These are phyloP conservation scores for Nephotettix cincticeps DNA, from an alignment of 1,140 invertebrate genomes.

Conservation along the genomic window DNA sequence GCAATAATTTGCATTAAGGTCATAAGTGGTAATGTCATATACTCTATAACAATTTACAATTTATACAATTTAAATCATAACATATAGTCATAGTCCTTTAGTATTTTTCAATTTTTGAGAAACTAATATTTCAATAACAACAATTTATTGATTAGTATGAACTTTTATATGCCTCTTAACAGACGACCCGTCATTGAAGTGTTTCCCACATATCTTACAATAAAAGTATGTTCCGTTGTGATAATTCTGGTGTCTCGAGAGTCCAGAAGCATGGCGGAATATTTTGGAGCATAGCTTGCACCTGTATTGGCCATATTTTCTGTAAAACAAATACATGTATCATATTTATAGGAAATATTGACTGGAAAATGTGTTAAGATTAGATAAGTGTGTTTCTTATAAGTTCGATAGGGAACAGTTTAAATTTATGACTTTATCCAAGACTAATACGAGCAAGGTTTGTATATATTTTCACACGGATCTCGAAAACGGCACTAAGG, in stretches of 20 bases:
- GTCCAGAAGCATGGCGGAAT: conserved; percentile 25
- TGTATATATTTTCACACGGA: too few relatives aligned
- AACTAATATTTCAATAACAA: too few relatives aligned
- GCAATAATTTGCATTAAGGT: too few relatives aligned
- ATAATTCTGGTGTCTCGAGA: conserved; percentile 17
- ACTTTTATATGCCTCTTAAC: conserved; percentile 18
- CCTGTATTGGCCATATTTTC: background rate
- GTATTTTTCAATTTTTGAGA: too few relatives aligned
- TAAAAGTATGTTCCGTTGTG: background rate
- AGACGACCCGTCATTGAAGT: conserved; percentile 6
- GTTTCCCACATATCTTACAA: conserved; percentile 12
- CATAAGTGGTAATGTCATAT: too few relatives aligned
- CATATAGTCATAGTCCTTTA: too few relatives aligned
- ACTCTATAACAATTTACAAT: too few relatives aligned
- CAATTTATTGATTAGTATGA: too few relatives aligned
- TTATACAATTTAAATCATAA: too few relatives aligned
- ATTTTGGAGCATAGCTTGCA: background rate
- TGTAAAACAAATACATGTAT: background rate
- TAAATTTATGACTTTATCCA: background rate
- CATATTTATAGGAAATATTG: background rate
- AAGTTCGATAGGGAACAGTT: background rate
- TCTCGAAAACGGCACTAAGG: too few relatives aligned
- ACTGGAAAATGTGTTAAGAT: background rate
- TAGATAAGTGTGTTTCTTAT: background rate
- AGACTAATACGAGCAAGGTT: too few relatives aligned